phyloP scores from a whole-genome alignment of 2,797 vertebrate genomes.

The Lagodon rhomboides region DNA sequence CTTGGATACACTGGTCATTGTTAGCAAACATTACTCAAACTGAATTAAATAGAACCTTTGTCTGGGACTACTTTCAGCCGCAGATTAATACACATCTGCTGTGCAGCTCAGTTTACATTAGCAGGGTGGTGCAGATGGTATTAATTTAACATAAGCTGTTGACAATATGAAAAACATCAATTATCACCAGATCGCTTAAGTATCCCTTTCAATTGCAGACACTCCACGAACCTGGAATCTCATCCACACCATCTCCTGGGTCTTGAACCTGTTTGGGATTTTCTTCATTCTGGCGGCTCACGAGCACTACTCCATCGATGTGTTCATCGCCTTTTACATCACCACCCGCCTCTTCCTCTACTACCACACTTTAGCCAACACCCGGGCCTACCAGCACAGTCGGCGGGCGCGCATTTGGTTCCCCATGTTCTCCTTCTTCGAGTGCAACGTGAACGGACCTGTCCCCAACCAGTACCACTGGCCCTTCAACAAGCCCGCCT shows the following conservation, averaged over 20 bases:
- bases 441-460: slow-evolving; percentile 96
- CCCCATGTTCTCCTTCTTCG: slow-evolving; percentile 99
- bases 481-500: slow-evolving; percentile 92
- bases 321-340: slow-evolving; percentile 99
- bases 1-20: not conserved
- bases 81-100: not conserved
- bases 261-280: slow-evolving; percentile 97
- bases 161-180: not conserved
- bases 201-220: slow-evolving; percentile 81
- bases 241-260: slow-evolving; percentile 98
- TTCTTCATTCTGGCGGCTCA: slow-evolving; percentile 99
- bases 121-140: not conserved
- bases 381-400: slow-evolving; percentile 95
- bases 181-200: not conserved
- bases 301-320: slow-evolving; percentile 98
- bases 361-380: slow-evolving; percentile 97
- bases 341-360: slow-evolving; percentile 98
- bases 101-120: not conserved
- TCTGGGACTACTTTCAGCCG: not conserved
- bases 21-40: not conserved
- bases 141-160: not conserved
- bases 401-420: slow-evolving; percentile 97
- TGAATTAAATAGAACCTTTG: not conserved
- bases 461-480: slow-evolving; percentile 98
- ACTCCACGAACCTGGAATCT: slow-evolving; percentile 97